phyloP scores from a whole-genome alignment of 2,113 vertebrate genomes.

The Tyrannus savana region DNA sequence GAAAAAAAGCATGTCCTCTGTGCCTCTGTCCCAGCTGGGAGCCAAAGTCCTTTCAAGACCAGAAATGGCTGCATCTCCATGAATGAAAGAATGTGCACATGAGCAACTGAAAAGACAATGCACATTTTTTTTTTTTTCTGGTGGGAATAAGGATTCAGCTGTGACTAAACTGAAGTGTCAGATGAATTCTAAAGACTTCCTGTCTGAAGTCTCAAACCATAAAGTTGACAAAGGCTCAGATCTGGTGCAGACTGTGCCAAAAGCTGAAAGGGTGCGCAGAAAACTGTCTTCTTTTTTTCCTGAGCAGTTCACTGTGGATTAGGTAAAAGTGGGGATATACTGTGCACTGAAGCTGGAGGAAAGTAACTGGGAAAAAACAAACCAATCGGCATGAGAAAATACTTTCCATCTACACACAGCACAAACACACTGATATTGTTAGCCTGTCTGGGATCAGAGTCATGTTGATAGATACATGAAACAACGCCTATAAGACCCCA shows the following conservation, averaged over 20 bases:
- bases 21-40: not conserved
- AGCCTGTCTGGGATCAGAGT: not conserved
- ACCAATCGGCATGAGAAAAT: not conserved
- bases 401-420: not conserved
- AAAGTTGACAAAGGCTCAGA: not conserved
- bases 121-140: accelerated
- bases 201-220: not conserved
- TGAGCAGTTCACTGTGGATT: not conserved
- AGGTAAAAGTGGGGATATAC: not conserved
- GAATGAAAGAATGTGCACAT: not conserved
- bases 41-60: not conserved
- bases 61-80: not conserved
- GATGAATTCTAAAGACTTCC: not conserved
- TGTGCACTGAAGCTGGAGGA: not conserved
- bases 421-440: not conserved
- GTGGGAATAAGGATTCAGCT: not conserved
- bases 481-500: not conserved
- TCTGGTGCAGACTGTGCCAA: not conserved
- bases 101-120: not conserved
- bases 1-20: not conserved
- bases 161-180: not conserved
- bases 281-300: not conserved
- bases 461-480: not conserved
- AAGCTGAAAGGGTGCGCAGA: not conserved
- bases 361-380: not conserved